Base-by-base conservation (phyloP, 1,140 invertebrate genomes). In the Aphaenogaster ashmeadi region DNA sequence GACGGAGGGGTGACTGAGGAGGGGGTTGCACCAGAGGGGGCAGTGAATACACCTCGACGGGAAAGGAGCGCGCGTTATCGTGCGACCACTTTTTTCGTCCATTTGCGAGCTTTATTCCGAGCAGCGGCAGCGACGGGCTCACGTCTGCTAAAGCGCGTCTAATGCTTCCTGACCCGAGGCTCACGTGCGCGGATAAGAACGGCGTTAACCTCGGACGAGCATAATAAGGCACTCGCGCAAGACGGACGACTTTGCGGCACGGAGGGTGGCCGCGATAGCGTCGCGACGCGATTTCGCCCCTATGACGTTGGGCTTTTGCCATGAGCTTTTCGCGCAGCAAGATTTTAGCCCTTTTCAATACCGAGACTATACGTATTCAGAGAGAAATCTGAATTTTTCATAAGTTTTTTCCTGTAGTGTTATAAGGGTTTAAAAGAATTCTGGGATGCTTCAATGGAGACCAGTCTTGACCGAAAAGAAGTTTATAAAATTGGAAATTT, bases 41-140 rank as follows among this genome's bases (percentile, higher is more conserved):
- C 58, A 56, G 58, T 79, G 74, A 86, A 86, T 78, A 47, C 83
- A 67, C 58, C 74, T 33, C 33, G 54, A 11, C 41, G 41, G 69
- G 58, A 38, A 62, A 60, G 38, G 66, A 72, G 41, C n/a, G 54
- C 69, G 75, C 87, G 88, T 91, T 93, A 93, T 93, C 93, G 89
- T 66, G 80, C 47, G n/a, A 81, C 88, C 89, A 86, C 89, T 93
- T 93, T 91, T 93, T 93, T 90, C 90, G 80, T 74, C 90, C 93
- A 93, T 93, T 93, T 93, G 88, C 92, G 58, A 91, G 89, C 89
- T 87, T 92, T 88, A 90, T 88, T 88, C 88, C 60, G 41, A 50
- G 33, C 87, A n/a, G 8, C 6, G 41, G 54, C 54, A 15, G 36
- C 41, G 80, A 54, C 62, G 74, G 47, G 74, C 50, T 79, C 74